Evolutionary conservation across 2,113 vertebrate species (phyloP).

Genomic region (Scopus umbretta): DNA sequence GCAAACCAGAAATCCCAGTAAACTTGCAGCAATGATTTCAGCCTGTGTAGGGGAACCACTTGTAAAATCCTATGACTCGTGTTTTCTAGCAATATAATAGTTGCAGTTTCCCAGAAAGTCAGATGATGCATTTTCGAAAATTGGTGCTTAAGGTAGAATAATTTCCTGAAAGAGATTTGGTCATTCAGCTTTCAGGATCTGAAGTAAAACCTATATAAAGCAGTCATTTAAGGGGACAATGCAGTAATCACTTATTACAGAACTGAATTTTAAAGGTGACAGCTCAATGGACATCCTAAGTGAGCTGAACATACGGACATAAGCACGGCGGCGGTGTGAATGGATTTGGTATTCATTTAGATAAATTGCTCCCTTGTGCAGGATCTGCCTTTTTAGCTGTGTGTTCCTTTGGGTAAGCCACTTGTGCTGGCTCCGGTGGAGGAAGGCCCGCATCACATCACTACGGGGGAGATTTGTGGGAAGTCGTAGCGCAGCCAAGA

Average conservation of each 20-base stretch:
- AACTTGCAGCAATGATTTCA: background rate
- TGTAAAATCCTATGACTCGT: background rate
- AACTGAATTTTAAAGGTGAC: background rate
- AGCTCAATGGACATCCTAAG: too few relatives aligned
- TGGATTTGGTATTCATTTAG: accelerated
- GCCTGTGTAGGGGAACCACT: background rate
- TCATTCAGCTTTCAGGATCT: background rate
- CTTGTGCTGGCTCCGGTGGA: background rate
- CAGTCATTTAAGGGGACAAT: background rate
- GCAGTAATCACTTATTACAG: background rate
- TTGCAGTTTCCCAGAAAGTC: background rate
- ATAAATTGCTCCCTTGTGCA: background rate
- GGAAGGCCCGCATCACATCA: too few relatives aligned
- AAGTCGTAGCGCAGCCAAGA: background rate
- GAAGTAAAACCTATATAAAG: background rate
- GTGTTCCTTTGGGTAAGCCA: accelerated
- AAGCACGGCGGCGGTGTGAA: accelerated
- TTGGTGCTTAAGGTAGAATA: background rate
- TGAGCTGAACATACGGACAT: accelerated
- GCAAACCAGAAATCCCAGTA: background rate
- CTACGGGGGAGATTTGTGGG: background rate
- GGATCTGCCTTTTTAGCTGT: background rate
- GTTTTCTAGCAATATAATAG: background rate
- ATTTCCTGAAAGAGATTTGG: background rate
- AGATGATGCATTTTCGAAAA: background rate